Percentiles rank a stretch among this genome's conserved stretches.
These are phyloP conservation scores for Nomada hirtipes DNA, from an alignment of 2,888 invertebrate genomes.

Conservation along the genomic window DNA sequence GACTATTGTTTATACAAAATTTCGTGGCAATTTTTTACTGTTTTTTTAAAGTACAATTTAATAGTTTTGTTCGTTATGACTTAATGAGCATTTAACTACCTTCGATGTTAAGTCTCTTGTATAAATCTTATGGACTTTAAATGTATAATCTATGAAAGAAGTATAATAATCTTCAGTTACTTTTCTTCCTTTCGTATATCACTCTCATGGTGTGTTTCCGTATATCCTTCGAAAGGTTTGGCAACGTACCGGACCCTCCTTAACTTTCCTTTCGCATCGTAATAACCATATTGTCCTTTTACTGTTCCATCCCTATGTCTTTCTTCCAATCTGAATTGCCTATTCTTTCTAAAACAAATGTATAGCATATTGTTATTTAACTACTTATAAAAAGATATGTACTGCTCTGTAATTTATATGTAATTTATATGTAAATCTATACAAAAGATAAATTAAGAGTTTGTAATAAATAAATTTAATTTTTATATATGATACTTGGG, in stretches of 20 bases:
- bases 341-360: conserved; percentile 87
- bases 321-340: conserved; percentile 93
- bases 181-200: conserved; percentile 32
- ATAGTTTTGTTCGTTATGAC: background rate
- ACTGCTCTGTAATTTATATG: conserved; percentile 2
- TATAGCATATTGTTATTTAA: conserved; percentile 2
- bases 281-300: conserved; percentile 92
- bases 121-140: background rate
- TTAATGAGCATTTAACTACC: background rate
- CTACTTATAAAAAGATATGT: background rate
- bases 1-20: background rate
- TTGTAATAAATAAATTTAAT: conserved; percentile 49
- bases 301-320: conserved; percentile 91
- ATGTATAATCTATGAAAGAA: background rate
- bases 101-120: background rate
- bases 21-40: background rate
- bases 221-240: conserved; percentile 89
- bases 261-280: conserved; percentile 91
- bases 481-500: conserved; percentile 10
- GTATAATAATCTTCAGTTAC: background rate
- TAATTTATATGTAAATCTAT: background rate
- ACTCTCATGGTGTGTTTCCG: conserved; percentile 81
- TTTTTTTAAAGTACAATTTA: background rate
- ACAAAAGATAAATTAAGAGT: background rate
- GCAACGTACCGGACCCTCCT: conserved; percentile 91